Evolutionary conservation across 2,113 vertebrate species (phyloP), one percentile per base, ranked within the genome.

Genomic region (Rhynchopsitta pachyrhyncha): DNA sequence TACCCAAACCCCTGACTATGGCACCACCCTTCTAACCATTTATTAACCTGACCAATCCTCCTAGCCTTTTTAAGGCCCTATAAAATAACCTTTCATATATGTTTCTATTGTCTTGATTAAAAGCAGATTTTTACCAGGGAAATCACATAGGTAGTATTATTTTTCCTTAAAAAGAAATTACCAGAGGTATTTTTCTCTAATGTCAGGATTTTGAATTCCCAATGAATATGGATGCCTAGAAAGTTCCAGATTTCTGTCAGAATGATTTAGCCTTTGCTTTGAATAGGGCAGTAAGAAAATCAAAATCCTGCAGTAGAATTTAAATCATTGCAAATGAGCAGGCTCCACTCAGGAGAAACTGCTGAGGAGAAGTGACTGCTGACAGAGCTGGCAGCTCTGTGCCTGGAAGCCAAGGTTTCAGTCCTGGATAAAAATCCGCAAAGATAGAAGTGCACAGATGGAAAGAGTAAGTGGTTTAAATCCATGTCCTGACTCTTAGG

Each of bases 161-260:
- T 93, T 84, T 73, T 50, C 75, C 79, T 95, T 93, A 77, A 95
- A 92, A 97, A 84, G 17, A 93, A 91, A 91, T 89, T 78, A 89
- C 46, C 22, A 88, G 37, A 89, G 64, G 50, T 74, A 62, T 85
- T 94, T 90, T 92, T 90, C 79, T 88, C 29, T 76, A 53, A 82
- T 93, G 76, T 90, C 93, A 94, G 41, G 78, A 75, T 84, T 97
- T 85, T 84, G 46, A 85, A 92, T 92, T 90, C 50, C 75, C 90
- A 53, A 95, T 96, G 62, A 91, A 90, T 96, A 90, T 82, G 70
- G 46, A 94, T 94, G 91, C 44, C 84, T 93, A 86, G 82, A 96
- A 95, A 93, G 83, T 96, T 97, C 94, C 88, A 95, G 90, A 82
- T 96, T 79, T 94, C 93, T 96, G 92, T 95, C 94, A 93, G 84